Evolutionary conservation across 2,113 vertebrate species (phyloP), one percentile per base, ranked within the genome.

Genomic region (Monarcha castaneiventris): DNA sequence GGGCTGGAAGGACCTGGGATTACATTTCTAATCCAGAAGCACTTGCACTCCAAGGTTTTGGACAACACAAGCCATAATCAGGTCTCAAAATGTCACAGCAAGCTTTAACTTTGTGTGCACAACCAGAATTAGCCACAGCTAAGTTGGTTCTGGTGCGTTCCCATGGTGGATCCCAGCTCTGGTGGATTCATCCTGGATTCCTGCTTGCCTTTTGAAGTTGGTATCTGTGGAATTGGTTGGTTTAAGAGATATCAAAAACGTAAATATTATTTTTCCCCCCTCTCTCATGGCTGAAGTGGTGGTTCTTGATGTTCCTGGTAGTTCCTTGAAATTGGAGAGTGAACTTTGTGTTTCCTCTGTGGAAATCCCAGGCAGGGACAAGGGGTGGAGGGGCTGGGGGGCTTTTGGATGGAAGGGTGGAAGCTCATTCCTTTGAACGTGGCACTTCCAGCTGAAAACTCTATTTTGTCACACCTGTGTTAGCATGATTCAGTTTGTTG

Each of bases 291-390:
- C 63, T 46, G 37, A 66, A 43, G 32, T 37, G 62, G 4, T 33
- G 52, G 11, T 32, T 73, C 44, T 48, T 8, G 37, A 19, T 1
- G 3, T 55, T 77, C 39, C 59, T n/a, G 30, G 19, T 48, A 11
- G 13, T 16, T 87, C 78, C 39, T 48, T 4, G 84, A 59, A 68
- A 44, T 1, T 4, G 8, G 16, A 11, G 23, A 18, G 30, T 43
- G 67, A 62, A 35, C 4, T 87, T 58, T 8, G 18, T 4, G 14
- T 49, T 79, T 67, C 21, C 16, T 80, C 3, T 1, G 1, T 19
- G 61, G 81, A 33, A 66, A 48, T 35, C 1, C 0, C 6, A 6
- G 77, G 0, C 10, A 16, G 35, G 64, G 59, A 5, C 18, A 0
- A 2, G 23, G 69, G 52, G 13, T 7, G 56, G 16, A 49, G 52